A percentile compares a stretch with the other conserved stretches of the same genome.
Evolutionary conservation across 2,113 vertebrate genomes (phyloP).

Genomic region (Semnornis frantzii): DNA sequence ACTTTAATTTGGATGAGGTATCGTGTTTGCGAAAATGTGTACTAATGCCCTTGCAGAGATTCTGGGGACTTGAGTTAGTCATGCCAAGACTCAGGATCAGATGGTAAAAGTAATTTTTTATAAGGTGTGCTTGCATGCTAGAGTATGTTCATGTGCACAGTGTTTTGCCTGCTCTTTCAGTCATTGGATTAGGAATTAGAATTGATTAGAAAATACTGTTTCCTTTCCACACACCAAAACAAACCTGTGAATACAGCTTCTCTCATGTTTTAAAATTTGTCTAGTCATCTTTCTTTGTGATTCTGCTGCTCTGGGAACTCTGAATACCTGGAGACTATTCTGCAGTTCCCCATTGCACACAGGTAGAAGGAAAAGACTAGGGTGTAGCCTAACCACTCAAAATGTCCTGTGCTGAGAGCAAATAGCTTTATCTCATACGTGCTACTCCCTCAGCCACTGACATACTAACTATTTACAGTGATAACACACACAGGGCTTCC

Average conservation of each 20-base stretch:
- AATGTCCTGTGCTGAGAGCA: not conserved
- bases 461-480: not conserved
- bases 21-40: not conserved
- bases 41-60: not conserved
- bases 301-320: not conserved
- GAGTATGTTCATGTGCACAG: rapidly evolving
- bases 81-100: not conserved
- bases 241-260: not conserved
- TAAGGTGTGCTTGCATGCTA: not conserved
- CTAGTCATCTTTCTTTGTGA: not conserved
- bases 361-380: not conserved
- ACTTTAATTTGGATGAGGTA: not conserved
- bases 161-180: not conserved
- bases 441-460: not conserved
- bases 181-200: not conserved
- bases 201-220: not conserved
- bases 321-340: not conserved
- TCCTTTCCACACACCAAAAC: not conserved
- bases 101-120: not conserved
- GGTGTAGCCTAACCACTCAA: not conserved
- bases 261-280: not conserved
- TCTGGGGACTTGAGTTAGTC: not conserved
- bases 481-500: not conserved
- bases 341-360: not conserved
- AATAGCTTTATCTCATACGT: not conserved